Evolutionary conservation across 37 sponge, comb jelly and placozoan genomes (phyloP), one percentile per base, ranked within the genome.

Genomic region (Petrosia ficiformis): DNA sequence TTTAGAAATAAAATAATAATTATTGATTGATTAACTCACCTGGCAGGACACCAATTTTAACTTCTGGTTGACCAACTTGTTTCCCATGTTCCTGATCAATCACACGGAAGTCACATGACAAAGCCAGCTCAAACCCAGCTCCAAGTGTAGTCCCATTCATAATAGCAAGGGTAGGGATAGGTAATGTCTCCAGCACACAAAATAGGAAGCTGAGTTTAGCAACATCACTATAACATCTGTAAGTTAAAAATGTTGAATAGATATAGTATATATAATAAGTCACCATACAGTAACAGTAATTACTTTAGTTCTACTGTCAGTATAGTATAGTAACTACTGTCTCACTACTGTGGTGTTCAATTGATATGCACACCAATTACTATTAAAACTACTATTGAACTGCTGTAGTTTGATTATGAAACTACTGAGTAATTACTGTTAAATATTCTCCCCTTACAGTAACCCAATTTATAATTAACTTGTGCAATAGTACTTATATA

Each of bases 51-150:
- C 88, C 88, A 32, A 87, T 8, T 36, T 87, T 76, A 14, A 87
- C 88, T 43, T 87, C 88, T 4, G 88, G 88, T 16, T 81, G 56
- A 25, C 88, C 88, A 29, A 87, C 77, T 48, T 87, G 82, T 5
- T 22, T 73, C 66, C 86, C 79, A 5, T 41, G 61, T 21, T 35
- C 30, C 3, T 11, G 40, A 42, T 87, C 88, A 43, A 82, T 82
- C 37, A 87, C 63, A 21, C 82, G 70, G 43, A 77, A 87, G 82
- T 87, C 88, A 71, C 88, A 87, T 16, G 82, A 67, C 32, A 87
- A 73, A 19, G 73, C 72, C 72, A 87, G 67, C 68, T 87, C 88
- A 68, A 87, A 72, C 25, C 88, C 88, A 32, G 77, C 88, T 0
- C 88, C 88, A 67, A 87, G 66, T 14, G 88, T 71, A 0, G 73